phyloP scores from a whole-genome alignment of 2,797 vertebrate genomes.

The Poecilia wingei region DNA sequence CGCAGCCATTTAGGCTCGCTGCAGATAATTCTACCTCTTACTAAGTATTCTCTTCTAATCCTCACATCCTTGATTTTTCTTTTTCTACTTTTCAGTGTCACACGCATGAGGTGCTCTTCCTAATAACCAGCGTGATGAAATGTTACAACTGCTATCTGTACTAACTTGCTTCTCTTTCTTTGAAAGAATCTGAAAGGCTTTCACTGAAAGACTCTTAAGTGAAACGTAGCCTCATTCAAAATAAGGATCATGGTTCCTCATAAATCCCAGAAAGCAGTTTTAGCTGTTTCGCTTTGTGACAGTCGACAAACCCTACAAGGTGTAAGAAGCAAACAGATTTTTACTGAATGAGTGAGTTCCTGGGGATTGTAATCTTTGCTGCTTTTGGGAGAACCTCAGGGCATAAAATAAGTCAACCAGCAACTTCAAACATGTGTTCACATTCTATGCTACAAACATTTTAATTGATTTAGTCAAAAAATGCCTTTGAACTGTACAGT shows the following conservation, averaged over 20 bases:
- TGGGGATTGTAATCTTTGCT: slow-evolving; percentile 9
- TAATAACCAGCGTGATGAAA: slow-evolving; percentile 19
- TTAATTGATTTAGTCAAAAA: neutral
- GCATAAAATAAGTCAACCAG: neutral
- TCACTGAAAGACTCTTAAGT: slow-evolving; percentile 25
- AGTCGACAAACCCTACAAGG: slow-evolving; percentile 11
- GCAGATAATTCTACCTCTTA: slow-evolving; percentile 54
- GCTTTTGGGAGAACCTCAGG: neutral
- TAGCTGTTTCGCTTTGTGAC: slow-evolving; percentile 27
- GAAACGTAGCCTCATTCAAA: slow-evolving; percentile 14
- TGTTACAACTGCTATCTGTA: slow-evolving; percentile 6
- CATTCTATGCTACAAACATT: neutral
- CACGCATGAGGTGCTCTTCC: slow-evolving; percentile 14
- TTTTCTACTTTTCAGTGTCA: slow-evolving; percentile 32
- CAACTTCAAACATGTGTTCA: neutral
- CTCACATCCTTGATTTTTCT: slow-evolving; percentile 38
- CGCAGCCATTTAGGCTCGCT: slow-evolving; percentile 46
- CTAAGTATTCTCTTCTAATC: slow-evolving; percentile 45
- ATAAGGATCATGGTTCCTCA: slow-evolving; percentile 8
- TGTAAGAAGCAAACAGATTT: neutral
- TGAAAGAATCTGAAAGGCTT: slow-evolving; percentile 3
- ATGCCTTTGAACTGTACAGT: neutral
- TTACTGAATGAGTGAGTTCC: slow-evolving; percentile 14
- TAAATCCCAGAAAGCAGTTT: slow-evolving; percentile 16
- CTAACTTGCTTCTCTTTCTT: slow-evolving; percentile 17